A percentile compares a stretch with the other conserved stretches of the same genome.
Evolutionary conservation across 2,888 invertebrate species (phyloP).

Genomic region (Drosophila stalkeri): DNA sequence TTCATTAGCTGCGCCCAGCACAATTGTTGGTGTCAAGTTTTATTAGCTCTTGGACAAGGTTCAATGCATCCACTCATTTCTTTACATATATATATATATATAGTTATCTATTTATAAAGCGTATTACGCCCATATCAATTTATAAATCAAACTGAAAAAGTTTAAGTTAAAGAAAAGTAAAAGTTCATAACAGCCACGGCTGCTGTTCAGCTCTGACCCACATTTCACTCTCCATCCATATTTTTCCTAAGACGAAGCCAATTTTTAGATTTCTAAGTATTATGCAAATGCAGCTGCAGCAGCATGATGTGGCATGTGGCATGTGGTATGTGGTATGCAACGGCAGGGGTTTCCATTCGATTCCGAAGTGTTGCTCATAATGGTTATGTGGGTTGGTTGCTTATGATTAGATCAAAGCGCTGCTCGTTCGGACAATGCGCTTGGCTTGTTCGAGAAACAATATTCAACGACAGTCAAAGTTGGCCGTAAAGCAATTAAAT

Average conservation of each 20-base stretch:
- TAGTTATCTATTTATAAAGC: slow-evolving; percentile 28
- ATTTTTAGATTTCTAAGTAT: slow-evolving; percentile 35
- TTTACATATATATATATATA: slow-evolving; percentile 1
- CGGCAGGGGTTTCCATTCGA: no score
- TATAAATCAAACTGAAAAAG: slow-evolving; percentile 40
- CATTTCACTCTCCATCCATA: slow-evolving; percentile 24
- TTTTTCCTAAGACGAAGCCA: slow-evolving; percentile 9
- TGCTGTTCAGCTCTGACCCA: slow-evolving; percentile 72
- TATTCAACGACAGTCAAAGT: slow-evolving; percentile 16
- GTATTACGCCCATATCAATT: slow-evolving; percentile 53
- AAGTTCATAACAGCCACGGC: slow-evolving; percentile 50
- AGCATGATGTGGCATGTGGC: slow-evolving; percentile 5
- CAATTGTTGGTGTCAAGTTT: slow-evolving; percentile 76
- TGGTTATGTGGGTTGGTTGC: slow-evolving; percentile 23
- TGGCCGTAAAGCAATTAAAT: slow-evolving; percentile 45
- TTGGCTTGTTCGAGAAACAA: slow-evolving; percentile 12
- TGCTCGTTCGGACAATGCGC: slow-evolving; percentile 15
- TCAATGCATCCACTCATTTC: slow-evolving; percentile 50
- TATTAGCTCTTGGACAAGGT: slow-evolving; percentile 62
- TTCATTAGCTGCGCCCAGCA: slow-evolving; percentile 46
- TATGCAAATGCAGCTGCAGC: slow-evolving; percentile 72
- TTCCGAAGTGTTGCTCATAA: slow-evolving; percentile 8
- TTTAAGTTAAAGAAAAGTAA: slow-evolving; percentile 50
- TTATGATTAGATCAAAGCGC: slow-evolving; percentile 21
- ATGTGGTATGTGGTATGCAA: slow-evolving; percentile 1